Evolutionary conservation across 1,140 invertebrate species (phyloP), one percentile per base, ranked within the genome.

Genomic region (Drosophila quadrilineata): DNA sequence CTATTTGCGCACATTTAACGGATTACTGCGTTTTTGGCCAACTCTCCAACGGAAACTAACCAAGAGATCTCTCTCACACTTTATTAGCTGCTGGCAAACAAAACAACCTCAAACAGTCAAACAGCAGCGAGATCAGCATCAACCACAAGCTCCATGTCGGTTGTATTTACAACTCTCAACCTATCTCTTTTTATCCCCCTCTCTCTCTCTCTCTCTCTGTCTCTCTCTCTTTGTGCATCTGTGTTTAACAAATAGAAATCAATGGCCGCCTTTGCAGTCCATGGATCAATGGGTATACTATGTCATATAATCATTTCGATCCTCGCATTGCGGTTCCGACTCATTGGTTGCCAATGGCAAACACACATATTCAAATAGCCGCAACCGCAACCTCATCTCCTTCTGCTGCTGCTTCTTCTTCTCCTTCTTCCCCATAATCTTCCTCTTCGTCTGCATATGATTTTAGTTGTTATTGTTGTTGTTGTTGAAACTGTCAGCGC

Each of bases 1-100:
- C 75, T 84, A 70, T 84, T 84, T 84, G 77, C 77, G 49, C 79
- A 84, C 79, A 84, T 84, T 85, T 85, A 84, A 84, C 77, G 77
- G 77, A 85, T 84, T 79, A 84, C 74, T 82, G 72, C 40, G 64
- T 73, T 52, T 75, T 38, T 22, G 19, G 24, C 12, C n/a, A n/a
- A n/a, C n/a, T n/a, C n/a, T n/a, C 9, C 33, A 62, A 43, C 75
- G 73, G 75, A 80, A 64, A 64, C 50, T 41, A 40, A 38, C 50
- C 16, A 53, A 48, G 50, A 56, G 29, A 9, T 4, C 5, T 3
- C 29, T 4, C 38, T 43, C 49, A 41, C 57, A 62, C 48, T 45
- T 45, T 28, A 24, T 57, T 43, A 60, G 56, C 52, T 35, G 56
- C 80, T 62, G 29, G 59, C 75, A 79, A 79, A 79, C 62, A 76